Conservation (phyloP, 2,113 vertebrate genomes). For the Okapia johnstoni region DNA sequence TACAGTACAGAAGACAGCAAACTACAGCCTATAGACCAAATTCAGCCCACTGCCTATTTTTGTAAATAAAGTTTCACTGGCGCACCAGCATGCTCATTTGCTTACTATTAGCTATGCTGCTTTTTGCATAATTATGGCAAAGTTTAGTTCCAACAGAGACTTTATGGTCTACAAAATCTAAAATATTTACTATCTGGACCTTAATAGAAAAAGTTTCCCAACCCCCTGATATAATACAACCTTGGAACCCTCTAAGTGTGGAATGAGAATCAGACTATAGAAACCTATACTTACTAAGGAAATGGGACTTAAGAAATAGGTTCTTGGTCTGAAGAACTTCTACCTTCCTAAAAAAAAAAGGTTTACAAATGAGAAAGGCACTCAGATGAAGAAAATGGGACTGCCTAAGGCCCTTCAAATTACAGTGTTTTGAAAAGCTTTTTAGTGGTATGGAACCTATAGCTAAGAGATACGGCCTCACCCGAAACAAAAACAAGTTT, state of each 20-base stretch:
- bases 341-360: constrained; percentile 9
- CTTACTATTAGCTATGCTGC: background rate
- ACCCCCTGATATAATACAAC: background rate
- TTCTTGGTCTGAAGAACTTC: background rate
- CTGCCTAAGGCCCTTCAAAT: background rate
- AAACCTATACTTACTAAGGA: background rate
- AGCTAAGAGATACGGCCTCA: background rate
- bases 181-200: constrained; percentile 2
- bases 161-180: background rate
- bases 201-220: background rate
- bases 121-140: background rate
- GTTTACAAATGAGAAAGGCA: constrained; percentile 2
- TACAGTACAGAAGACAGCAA: background rate
- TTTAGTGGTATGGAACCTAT: background rate
- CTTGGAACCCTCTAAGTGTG: background rate
- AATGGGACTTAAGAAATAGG: background rate
- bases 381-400: background rate
- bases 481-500: background rate
- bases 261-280: background rate
- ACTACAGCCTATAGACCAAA: background rate
- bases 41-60: background rate
- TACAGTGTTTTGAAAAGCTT: background rate
- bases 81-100: background rate
- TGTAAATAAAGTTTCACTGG: background rate
- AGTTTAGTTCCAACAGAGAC: background rate